phyloP scores from a whole-genome alignment of 2,888 invertebrate genomes.

The Cryptocephalus moraei region DNA sequence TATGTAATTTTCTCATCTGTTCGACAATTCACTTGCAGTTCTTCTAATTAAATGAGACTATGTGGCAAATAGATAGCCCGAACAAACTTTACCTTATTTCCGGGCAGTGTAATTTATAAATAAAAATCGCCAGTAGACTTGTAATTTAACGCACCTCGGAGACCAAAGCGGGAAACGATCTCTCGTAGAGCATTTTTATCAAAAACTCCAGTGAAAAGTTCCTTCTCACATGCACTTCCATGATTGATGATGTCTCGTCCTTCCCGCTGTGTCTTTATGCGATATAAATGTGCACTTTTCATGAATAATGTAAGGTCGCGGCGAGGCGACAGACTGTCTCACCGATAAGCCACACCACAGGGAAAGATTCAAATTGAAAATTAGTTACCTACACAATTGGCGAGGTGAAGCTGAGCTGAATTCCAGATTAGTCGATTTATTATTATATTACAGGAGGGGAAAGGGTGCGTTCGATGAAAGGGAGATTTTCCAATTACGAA shows the following conservation, averaged over 20 bases:
- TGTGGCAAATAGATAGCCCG: too few species aligned
- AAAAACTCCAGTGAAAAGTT: too few species aligned
- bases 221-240: slow-evolving; percentile 1
- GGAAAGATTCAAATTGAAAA: slow-evolving; percentile 37
- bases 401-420: slow-evolving; percentile 13
- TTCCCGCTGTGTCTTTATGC: slow-evolving; percentile 27
- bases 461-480: background rate
- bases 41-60: too few species aligned
- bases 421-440: slow-evolving; percentile 16
- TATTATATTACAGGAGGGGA: slow-evolving; percentile 2
- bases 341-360: background rate
- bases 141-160: too few species aligned
- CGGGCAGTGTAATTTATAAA: too few species aligned
- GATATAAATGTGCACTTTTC: slow-evolving; percentile 36
- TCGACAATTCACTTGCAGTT: too few species aligned
- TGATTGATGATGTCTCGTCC: slow-evolving; percentile 20
- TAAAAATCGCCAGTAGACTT: too few species aligned
- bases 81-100: too few species aligned
- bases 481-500: background rate
- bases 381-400: slow-evolving; percentile 35
- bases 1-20: too few species aligned
- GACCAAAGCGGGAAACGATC: too few species aligned
- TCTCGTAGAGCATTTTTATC: too few species aligned
- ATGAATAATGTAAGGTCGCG: slow-evolving; percentile 38
- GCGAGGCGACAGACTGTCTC: background rate